These are phyloP conservation scores for Macropis europaea DNA, from an alignment of 2,888 invertebrate species.

Conservation along the genomic window DNA sequence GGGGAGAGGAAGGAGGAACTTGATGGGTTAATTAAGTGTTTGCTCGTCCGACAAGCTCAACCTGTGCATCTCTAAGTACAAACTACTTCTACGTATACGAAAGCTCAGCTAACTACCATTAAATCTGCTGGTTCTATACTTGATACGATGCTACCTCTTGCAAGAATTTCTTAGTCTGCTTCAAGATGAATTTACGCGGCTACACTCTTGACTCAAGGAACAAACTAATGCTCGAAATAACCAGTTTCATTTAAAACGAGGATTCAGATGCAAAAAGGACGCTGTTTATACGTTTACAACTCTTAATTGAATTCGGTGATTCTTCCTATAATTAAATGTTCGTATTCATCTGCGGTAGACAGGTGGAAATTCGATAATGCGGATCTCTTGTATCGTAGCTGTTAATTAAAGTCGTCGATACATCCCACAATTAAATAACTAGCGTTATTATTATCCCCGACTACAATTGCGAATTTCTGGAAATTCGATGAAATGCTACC, in stretches of 20 bases:
- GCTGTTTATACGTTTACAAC: background rate
- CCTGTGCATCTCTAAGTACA: constrained; percentile 56
- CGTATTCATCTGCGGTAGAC: constrained; percentile 3
- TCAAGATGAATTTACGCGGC: too few relatives aligned
- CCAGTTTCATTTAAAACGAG: too few relatives aligned
- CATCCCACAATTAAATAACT: too few relatives aligned
- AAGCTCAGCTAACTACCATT: constrained; percentile 32
- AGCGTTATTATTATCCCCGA: too few relatives aligned
- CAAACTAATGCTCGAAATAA: too few relatives aligned
- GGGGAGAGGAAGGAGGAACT: constrained; percentile 44
- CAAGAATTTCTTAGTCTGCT: background rate
- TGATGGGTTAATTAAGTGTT: constrained; percentile 74
- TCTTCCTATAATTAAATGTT: constrained; percentile 5
- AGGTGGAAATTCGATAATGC: background rate
- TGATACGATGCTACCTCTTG: background rate
- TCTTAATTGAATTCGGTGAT: constrained; percentile 6
- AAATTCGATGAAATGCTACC: too few relatives aligned
- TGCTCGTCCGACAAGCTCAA: constrained; percentile 65
- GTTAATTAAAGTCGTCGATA: constrained; percentile 17
- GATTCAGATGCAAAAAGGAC: too few relatives aligned
- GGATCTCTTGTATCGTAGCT: background rate
- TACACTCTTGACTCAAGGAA: too few relatives aligned
- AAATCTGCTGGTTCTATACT: constrained; percentile 36
- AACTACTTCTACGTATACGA: constrained; percentile 27
- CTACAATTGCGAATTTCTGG: too few relatives aligned